Evolutionary conservation across 2,888 invertebrate genomes (phyloP), one percentile per base, ranked within the genome.

Genomic region (Spodoptera littoralis): DNA sequence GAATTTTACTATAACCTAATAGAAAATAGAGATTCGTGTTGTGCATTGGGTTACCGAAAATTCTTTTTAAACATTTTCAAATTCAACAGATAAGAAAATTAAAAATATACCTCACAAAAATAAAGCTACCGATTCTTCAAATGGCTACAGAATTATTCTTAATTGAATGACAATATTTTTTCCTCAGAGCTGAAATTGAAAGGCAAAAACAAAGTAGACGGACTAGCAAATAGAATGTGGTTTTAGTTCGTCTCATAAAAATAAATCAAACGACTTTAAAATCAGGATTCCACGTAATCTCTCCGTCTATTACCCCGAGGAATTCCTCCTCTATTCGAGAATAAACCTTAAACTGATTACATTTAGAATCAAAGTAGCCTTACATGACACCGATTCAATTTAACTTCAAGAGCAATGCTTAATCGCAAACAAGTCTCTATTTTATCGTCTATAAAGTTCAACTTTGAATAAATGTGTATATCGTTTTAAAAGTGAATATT

Each of bases 201-300:
- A 49, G 11, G 48, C 11, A 75, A 63, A 59, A 53, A 58, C 52
- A 66, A 55, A 56, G 54, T 18, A 46, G 49, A 70, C 60, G 69
- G 53, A 69, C 48, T 60, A 73, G 55, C 53, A 70, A 79, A 79
- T 73, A 72, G 71, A 79, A 71, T 73, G 73, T 77, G 65, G 73
- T 75, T 86, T 85, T 83, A 87, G 85, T 86, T 85, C 77, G 69
- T 80, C 82, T 85, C 87, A 84, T 88, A 88, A 89, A 90, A 92
- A 90, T 89, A 92, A 92, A 90, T 88, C 84, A 88, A 82, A 84
- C 76, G 85, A 84, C 84, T 90, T 89, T 86, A 88, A 90, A 91
- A 86, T 87, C 85, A 81, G 85, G 85, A 87, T 85, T 84, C 73
- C 73, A 71, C 80, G 83, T 86, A 88, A 89, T 88, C 87, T 84